phyloP scores from a whole-genome alignment of 1,140 invertebrate genomes.

The Euwallacea fornicatus region DNA sequence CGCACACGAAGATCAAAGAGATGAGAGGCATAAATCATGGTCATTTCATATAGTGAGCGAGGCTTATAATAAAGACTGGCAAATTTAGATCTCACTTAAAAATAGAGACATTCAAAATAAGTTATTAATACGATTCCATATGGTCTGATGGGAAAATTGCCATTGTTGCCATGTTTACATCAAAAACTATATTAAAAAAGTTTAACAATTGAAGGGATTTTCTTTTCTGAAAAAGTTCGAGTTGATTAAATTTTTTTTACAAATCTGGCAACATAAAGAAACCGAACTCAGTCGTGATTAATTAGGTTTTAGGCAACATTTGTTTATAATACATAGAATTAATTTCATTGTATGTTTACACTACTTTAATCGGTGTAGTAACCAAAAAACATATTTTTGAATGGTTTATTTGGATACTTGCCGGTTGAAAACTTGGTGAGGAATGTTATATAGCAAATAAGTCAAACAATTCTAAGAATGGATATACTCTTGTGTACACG shows the following conservation, averaged over 20 bases:
- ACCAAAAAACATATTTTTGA: constrained; percentile 24
- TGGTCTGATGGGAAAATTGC: constrained; percentile 8
- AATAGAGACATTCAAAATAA: constrained; percentile 26
- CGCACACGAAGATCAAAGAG: constrained; percentile 9
- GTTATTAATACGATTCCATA: constrained; percentile 18
- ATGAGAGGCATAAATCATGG: neutral
- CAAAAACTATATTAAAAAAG: neutral
- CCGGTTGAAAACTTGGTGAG: no score
- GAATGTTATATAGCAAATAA: neutral
- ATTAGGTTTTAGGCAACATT: constrained; percentile 24
- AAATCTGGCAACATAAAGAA: neutral
- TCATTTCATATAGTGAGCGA: neutral
- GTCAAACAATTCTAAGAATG: constrained; percentile 11
- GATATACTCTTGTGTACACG: no score
- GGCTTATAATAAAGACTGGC: constrained; percentile 4
- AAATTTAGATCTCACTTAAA: constrained; percentile 23
- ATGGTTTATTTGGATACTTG: constrained; percentile 15
- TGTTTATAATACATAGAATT: constrained; percentile 13
- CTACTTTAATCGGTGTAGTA: constrained; percentile 6
- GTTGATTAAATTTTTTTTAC: no score
- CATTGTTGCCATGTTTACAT: constrained; percentile 4
- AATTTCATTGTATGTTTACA: constrained; percentile 15
- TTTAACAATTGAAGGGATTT: neutral
- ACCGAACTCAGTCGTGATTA: constrained; percentile 13
- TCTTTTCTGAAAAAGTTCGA: neutral